Evolutionary conservation across 2,888 invertebrate species (phyloP), one percentile per base, ranked within the genome.

Genomic region (Apamea anceps): DNA sequence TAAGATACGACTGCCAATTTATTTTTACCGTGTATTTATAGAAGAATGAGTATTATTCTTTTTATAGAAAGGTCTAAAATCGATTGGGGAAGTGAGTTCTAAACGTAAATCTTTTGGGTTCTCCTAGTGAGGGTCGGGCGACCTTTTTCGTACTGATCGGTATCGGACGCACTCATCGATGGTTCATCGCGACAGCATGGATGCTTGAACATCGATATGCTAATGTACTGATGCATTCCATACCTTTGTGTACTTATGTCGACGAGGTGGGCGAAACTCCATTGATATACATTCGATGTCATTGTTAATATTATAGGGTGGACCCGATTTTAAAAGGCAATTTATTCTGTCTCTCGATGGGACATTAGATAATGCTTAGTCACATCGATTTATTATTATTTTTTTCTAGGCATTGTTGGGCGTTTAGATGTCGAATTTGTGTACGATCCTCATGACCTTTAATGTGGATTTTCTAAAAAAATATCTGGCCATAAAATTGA

Each of bases 181-280:
- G 93, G 92, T 91, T 93, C 92, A 91, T 91, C 93, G 94, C 94
- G 94, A 95, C 96, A 96, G 95, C 94, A 95, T 94, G 92, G 93
- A 94, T 92, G 92, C 92, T 90, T 92, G 92, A 89, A 92, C 93
- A 95, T 94, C 95, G 94, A 94, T 96, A 95, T 96, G 95, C 94
- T 95, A 96, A 96, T 95, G 92, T 92, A 91, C 91, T 87, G 88
- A 90, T 93, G 94, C 95, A 95, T 95, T 95, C 95, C 94, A 91
- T 89, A 92, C 93, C 95, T 94, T 95, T 96, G 96, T 95, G 93
- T 95, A 93, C 95, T 95, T 96, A 96, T 94, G 95, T 94, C 95
- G 95, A 96, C 96, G 96, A 96, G 96, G 95, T 96, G 96, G 96
- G 96, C 96, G 96, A 96, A 96, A 95, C 96, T 92, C 94, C 91